Evolutionary conservation across 2,888 invertebrate genomes (phyloP), one percentile per base, ranked within the genome.

Genomic region (Eledona agricola): DNA sequence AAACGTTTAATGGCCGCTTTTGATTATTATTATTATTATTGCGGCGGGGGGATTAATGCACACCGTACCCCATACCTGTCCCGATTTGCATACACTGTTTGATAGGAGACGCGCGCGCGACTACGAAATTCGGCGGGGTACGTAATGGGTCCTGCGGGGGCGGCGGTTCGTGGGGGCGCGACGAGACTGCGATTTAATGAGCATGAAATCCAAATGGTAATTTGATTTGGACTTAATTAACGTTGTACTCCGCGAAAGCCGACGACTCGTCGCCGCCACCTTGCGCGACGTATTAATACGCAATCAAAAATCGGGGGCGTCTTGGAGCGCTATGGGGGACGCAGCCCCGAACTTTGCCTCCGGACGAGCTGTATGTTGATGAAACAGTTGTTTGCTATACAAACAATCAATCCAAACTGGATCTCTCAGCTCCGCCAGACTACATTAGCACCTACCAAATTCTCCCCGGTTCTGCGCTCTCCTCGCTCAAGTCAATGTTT

Each of bases 221-320:
- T 75, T 76, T 74, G 73, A 75, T 76, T 75, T 75, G 70, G 72
- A 72, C 73, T 73, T 74, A 74, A 76, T 75, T 75, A 75, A 73
- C 71, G 71, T 67, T 62, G 66, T 62, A 67, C 55, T 46, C 49
- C 28, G 34, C 52, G 45, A 42, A 53, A 56, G 57, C 53, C 50
- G 53, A 53, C 47, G 55, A 47, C 50, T 49, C 37, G 45, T 28
- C 31, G 22, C n/a, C n/a, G n/a, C n/a, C 17, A 40, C 31, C 43
- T 32, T n/a, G 42, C 29, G 26, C 29, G 43, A 15, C 20, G 42
- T 7, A 42, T 42, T 42, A 42, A 42, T 43, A 32, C 31, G 22
- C 12, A 25, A 45, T 45, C 45, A 45, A 45, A 45, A 45, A 45
- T 45, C 17, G 19, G 28, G 29, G 47, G 9, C 37, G 37, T 37